Conservation (phyloP, 2,797 vertebrate species). For the Gallinago nigripennis region DNA sequence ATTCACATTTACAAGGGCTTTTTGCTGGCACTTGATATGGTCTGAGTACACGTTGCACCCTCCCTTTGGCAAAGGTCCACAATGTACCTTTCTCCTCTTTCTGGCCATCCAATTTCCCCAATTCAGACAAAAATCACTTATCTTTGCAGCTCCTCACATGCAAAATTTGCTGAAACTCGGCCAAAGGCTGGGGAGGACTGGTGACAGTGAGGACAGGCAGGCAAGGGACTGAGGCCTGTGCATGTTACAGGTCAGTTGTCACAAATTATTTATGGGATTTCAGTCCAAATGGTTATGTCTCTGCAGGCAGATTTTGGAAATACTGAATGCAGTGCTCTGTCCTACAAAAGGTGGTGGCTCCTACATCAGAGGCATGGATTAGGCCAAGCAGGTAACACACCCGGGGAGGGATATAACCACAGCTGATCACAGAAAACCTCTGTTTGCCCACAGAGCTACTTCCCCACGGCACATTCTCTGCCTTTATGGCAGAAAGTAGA, state of each 20-base stretch:
- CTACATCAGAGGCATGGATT: not conserved
- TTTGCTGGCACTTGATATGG: not conserved
- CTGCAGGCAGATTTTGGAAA: not conserved
- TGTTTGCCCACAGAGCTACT: not conserved
- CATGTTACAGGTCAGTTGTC: not conserved
- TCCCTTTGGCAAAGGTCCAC: not conserved
- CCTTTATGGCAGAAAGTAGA: not conserved
- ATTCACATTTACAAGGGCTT: not conserved
- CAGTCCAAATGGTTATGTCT: not conserved
- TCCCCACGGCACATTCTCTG: not conserved
- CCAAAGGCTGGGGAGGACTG: fast-evolving
- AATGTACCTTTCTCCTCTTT: not conserved
- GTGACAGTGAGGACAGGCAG: not conserved
- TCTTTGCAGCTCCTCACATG: not conserved
- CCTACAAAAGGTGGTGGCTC: not conserved
- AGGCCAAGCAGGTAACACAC: not conserved
- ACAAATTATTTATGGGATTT: not conserved
- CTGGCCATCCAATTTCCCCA: not conserved
- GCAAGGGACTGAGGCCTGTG: not conserved
- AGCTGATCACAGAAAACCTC: not conserved
- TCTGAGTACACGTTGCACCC: not conserved
- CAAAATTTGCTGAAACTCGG: not conserved
- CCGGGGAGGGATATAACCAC: not conserved
- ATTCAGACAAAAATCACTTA: not conserved
- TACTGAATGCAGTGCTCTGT: not conserved